Conservation (phyloP, 2,888 invertebrate species). For the Amblyjoppa proteus region DNA sequence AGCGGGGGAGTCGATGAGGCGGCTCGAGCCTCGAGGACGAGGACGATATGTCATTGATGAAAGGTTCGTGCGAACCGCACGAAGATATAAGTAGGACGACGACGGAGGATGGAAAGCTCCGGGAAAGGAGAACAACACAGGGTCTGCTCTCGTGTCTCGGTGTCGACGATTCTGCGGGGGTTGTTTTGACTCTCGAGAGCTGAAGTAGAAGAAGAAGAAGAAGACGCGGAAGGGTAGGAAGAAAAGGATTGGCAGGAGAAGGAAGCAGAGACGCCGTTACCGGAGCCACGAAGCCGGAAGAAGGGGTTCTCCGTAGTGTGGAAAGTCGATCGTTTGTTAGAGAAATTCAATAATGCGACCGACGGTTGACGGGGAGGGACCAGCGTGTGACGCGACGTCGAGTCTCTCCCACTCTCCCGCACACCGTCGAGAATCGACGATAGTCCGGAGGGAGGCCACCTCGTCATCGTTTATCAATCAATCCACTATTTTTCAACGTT, state of each 20-base stretch:
- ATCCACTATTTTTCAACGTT: conserved; percentile 73
- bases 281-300: conserved; percentile 54
- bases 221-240: conserved; percentile 16
- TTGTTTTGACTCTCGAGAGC: conserved; percentile 21
- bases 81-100: conserved; percentile 31
- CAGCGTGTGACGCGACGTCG: conserved; percentile 61
- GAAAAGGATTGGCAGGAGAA: conserved; percentile 39
- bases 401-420: conserved; percentile 46
- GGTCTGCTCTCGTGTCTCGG: conserved; percentile 34
- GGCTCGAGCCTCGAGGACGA: conserved; percentile 64
- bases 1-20: conserved; percentile 58
- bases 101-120: conserved; percentile 21
- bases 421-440: conserved; percentile 46
- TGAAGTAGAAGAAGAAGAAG: conserved; percentile 3
- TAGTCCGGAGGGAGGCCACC: conserved; percentile 69
- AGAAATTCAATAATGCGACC: conserved; percentile 80
- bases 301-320: conserved; percentile 50
- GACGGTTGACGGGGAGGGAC: conserved; percentile 73
- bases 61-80: conserved; percentile 41
- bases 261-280: conserved; percentile 53
- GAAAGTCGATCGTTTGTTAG: conserved; percentile 78
- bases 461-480: conserved; percentile 78
- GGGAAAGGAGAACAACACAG: conserved; percentile 30
- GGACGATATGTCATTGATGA: conserved; percentile 69
- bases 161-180: conserved; percentile 27